These are phyloP conservation scores for Drosophila lowei DNA, from an alignment of 1,140 invertebrate species.

Conservation along the genomic window DNA sequence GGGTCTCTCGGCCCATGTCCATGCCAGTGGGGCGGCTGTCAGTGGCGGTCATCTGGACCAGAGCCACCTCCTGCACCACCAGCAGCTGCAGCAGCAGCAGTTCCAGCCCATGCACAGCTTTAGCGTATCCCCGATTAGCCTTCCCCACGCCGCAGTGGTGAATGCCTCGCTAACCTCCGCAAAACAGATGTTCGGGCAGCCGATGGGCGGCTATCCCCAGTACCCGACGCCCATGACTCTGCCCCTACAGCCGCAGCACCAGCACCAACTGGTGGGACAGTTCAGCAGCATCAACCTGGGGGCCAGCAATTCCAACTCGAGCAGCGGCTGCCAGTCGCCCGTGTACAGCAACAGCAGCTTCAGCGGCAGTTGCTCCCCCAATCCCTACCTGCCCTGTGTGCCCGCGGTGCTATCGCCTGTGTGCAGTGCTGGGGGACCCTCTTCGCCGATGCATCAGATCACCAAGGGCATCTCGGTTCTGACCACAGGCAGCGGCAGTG, in stretches of 20 bases:
- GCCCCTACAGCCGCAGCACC: constrained; percentile 54
- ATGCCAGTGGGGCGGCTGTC: constrained; percentile 51
- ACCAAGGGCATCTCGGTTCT: constrained; percentile 85
- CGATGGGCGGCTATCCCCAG: constrained; percentile 61
- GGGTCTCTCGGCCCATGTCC: constrained; percentile 75
- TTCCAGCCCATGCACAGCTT: constrained; percentile 59
- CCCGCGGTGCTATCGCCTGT: constrained; percentile 35
- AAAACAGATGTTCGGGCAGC: constrained; percentile 75
- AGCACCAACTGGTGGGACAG: constrained; percentile 69
- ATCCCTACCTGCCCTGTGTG: constrained; percentile 66
- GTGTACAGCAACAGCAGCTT: constrained; percentile 69
- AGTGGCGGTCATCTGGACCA: constrained; percentile 73
- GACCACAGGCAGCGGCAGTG: constrained; percentile 84
- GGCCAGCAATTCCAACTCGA: constrained; percentile 65
- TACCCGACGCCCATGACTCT: constrained; percentile 49
- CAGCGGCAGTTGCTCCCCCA: constrained; percentile 76
- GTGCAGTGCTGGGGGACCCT: constrained; percentile 46
- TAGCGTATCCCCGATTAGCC: constrained; percentile 68
- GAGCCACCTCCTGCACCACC: constrained; percentile 53
- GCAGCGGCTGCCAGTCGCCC: constrained; percentile 77
- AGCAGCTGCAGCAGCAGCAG: constrained; percentile 58
- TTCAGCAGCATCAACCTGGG: constrained; percentile 77
- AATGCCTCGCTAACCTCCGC: constrained; percentile 60
- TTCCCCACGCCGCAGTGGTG: constrained; percentile 56
- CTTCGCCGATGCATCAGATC: constrained; percentile 82